Conservation (phyloP, 37 sponge, comb jelly and placozoan genomes). For the Ianthella basta region DNA sequence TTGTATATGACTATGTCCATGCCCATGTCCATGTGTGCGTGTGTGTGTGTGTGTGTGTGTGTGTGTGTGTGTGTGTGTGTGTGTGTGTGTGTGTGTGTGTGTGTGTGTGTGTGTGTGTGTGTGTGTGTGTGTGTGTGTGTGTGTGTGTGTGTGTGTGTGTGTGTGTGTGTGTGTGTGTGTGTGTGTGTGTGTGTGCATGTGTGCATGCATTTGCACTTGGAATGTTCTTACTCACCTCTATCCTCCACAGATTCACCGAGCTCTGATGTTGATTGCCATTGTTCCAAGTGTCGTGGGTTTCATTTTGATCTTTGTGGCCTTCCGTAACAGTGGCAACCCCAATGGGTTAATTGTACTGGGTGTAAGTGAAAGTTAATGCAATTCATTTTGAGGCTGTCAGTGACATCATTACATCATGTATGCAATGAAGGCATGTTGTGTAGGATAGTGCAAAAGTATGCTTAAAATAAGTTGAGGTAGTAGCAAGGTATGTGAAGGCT, state of each 20-base stretch:
- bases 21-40: neutral
- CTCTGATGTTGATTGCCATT: conserved; percentile 51
- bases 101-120: conserved; percentile 13
- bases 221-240: neutral
- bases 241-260: conserved; percentile 54
- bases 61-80: conserved; percentile 14
- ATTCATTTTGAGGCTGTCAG: no score
- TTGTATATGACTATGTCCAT: neutral
- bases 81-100: neutral
- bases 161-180: conserved; percentile 9
- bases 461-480: no score
- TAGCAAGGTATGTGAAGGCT: no score
- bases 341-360: neutral
- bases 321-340: conserved; percentile 2
- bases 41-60: conserved; percentile 13
- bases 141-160: conserved; percentile 34
- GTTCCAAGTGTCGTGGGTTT: conserved; percentile 54
- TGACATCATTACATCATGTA: no score
- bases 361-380: neutral
- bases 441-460: no score
- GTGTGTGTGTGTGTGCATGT: conserved; percentile 14
- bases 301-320: conserved; percentile 56
- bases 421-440: no score
- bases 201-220: neutral
- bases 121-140: conserved; percentile 17